phyloP scores from a whole-genome alignment of 2,113 vertebrate species.

The Perca fluviatilis region DNA sequence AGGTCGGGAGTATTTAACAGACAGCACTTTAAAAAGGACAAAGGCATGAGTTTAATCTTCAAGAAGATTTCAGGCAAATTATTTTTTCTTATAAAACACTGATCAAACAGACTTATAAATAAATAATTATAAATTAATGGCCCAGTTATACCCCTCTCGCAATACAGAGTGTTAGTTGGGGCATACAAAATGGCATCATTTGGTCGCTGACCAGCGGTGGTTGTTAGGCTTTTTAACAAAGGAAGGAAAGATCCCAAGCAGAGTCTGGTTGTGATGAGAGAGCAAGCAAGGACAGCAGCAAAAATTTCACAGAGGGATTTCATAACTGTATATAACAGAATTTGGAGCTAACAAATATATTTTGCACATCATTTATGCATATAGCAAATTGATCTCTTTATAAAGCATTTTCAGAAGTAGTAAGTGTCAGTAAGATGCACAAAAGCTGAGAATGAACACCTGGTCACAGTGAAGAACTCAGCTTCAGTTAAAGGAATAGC shows the following conservation, averaged over 20 bases:
- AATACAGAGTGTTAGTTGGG: constrained; percentile 31
- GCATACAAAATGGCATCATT: constrained; percentile 49
- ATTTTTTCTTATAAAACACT: constrained; percentile 13
- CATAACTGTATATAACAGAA: constrained; percentile 8
- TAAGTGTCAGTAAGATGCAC: not conserved
- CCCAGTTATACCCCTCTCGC: not conserved
- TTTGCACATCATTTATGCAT: not conserved
- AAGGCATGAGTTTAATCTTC: not conserved
- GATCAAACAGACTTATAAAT: constrained; percentile 9
- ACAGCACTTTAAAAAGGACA: not conserved
- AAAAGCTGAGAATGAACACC: not conserved
- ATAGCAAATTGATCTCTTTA: not conserved
- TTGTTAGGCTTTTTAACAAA: constrained; percentile 48
- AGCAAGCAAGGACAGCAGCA: constrained; percentile 5
- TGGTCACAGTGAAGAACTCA: not conserved
- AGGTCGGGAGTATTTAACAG: not conserved
- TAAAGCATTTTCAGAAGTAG: not conserved
- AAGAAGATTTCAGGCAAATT: constrained; percentile 7
- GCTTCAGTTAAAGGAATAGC: not conserved
- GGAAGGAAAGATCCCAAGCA: constrained; percentile 16
- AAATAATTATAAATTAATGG: not conserved
- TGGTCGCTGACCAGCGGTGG: constrained; percentile 40
- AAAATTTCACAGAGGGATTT: constrained; percentile 24
- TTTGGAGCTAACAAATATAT: not conserved
- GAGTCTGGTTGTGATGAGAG: constrained; percentile 25